Evolutionary conservation across 2,113 vertebrate genomes (phyloP).

Genomic region (Poicephalus meyeri): DNA sequence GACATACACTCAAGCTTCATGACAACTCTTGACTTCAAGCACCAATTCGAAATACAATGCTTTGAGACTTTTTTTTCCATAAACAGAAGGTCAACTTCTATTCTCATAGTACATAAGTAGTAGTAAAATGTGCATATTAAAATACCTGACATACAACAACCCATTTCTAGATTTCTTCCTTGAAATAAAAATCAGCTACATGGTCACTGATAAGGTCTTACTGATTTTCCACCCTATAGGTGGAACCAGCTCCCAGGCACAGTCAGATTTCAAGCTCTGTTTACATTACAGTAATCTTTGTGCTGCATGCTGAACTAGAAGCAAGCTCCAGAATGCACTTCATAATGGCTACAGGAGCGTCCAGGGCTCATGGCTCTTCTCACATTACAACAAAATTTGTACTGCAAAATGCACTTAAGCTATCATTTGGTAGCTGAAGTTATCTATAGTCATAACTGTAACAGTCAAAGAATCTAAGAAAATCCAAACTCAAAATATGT

Average conservation of each 20-base stretch:
- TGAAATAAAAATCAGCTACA: neutral
- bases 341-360: neutral
- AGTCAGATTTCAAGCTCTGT: neutral
- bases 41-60: neutral
- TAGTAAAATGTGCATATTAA: neutral
- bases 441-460: neutral
- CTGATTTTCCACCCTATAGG: slow-evolving; percentile 17
- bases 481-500: neutral
- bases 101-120: rapidly evolving
- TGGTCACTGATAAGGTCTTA: neutral
- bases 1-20: neutral
- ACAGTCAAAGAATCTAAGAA: neutral
- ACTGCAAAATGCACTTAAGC: neutral
- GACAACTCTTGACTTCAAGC: neutral
- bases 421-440: neutral
- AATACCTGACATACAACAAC: neutral
- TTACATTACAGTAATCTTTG: slow-evolving; percentile 31
- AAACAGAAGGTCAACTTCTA: neutral
- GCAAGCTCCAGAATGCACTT: neutral
- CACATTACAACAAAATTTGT: neutral
- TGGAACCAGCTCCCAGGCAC: slow-evolving; percentile 31
- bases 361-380: neutral
- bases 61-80: neutral
- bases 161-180: neutral
- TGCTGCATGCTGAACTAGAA: slow-evolving; percentile 32